Conservation (phyloP, 2,888 invertebrate genomes). For the Pemphredon lugubris region DNA sequence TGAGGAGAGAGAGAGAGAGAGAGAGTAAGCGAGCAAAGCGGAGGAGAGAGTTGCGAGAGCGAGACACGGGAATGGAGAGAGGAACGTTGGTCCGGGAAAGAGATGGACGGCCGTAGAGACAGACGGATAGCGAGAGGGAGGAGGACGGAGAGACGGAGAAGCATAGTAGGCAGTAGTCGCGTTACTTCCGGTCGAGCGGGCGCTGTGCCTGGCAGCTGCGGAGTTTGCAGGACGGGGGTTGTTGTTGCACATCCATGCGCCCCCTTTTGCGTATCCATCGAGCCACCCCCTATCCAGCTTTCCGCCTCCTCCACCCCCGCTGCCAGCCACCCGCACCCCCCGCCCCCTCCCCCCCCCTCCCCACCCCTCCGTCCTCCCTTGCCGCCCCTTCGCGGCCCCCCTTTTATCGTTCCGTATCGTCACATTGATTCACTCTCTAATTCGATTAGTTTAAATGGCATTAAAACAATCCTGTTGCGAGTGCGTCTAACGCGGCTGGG, state of each 20-base stretch:
- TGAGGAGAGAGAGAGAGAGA: slow-evolving; percentile 33
- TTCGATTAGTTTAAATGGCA: slow-evolving; percentile 84
- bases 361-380: slow-evolving; percentile 28
- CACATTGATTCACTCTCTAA: slow-evolving; percentile 81
- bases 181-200: slow-evolving; percentile 80
- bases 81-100: slow-evolving; percentile 14
- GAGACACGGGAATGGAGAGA: slow-evolving; percentile 22
- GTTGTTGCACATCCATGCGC: slow-evolving; percentile 74
- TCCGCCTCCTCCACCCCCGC: slow-evolving; percentile 54
- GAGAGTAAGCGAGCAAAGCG: slow-evolving; percentile 14
- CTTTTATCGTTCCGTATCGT: slow-evolving; percentile 75
- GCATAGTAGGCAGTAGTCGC: slow-evolving; percentile 81
- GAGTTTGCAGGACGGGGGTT: slow-evolving; percentile 76
- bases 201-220: slow-evolving; percentile 81
- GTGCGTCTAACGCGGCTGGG: slow-evolving; percentile 68
- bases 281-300: slow-evolving; percentile 55
- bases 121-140: slow-evolving; percentile 41
- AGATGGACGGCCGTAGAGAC: no score
- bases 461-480: slow-evolving; percentile 84
- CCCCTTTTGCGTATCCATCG: slow-evolving; percentile 73
- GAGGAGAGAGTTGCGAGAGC: slow-evolving; percentile 13
- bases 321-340: slow-evolving; percentile 27
- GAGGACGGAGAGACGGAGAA: slow-evolving; percentile 68
- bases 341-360: slow-evolving; percentile 41
- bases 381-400: slow-evolving; percentile 49